Conservation (phyloP, 2,113 vertebrate species). For the Pelmatolapia mariae region DNA sequence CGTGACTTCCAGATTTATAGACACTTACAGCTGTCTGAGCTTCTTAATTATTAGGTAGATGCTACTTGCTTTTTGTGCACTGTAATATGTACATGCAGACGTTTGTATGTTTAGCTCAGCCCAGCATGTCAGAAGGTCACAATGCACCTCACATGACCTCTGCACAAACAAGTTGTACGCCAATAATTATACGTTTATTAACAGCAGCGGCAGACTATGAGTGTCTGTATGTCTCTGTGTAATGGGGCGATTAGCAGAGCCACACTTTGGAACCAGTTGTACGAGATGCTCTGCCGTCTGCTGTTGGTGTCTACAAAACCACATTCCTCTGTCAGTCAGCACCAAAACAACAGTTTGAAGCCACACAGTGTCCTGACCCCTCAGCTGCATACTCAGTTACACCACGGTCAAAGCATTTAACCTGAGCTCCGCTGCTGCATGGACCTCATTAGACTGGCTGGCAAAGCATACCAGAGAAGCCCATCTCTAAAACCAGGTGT, state of each 20-base stretch:
- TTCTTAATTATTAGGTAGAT: slow-evolving; percentile 9
- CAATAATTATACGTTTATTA: slow-evolving; percentile 7
- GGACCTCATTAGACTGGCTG: slow-evolving; percentile 41
- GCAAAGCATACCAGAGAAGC: slow-evolving; percentile 25
- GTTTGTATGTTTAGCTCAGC: not conserved
- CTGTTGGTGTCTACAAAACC: slow-evolving; percentile 18
- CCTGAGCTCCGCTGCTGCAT: slow-evolving; percentile 28
- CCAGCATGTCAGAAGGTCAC: not conserved
- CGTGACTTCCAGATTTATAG: not conserved
- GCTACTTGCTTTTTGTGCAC: not conserved
- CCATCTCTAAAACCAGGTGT: slow-evolving; percentile 50
- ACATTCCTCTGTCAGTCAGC: slow-evolving; percentile 19
- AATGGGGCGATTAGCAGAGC: not conserved
- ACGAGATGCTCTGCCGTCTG: not conserved
- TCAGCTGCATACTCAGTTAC: not conserved
- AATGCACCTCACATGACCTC: not conserved
- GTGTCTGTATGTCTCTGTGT: not conserved
- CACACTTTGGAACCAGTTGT: slow-evolving; percentile 23
- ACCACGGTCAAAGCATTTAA: slow-evolving; percentile 52
- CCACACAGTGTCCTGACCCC: slow-evolving; percentile 9
- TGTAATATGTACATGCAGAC: not conserved
- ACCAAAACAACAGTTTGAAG: not conserved
- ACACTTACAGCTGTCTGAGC: not conserved
- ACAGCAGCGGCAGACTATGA: not conserved
- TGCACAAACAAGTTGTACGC: not conserved